phyloP scores from a whole-genome alignment of 2,797 vertebrate species.

The Pithecia hirsuta region DNA sequence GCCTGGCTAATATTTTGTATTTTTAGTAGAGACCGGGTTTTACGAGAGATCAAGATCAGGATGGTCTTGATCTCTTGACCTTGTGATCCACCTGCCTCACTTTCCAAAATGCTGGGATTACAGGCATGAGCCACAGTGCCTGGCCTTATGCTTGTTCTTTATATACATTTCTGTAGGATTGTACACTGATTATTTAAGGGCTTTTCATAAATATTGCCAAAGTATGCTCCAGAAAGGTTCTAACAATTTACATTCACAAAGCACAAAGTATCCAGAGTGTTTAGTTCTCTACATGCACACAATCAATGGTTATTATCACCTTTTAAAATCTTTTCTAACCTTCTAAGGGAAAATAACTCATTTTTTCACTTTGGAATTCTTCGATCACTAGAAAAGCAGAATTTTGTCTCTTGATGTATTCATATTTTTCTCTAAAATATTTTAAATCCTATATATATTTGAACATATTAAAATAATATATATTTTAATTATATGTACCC shows the following conservation, averaged over 20 bases:
- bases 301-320: not conserved
- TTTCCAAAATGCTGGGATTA: no score
- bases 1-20: no score
- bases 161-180: not conserved
- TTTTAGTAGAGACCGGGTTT: no score
- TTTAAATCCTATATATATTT: not conserved
- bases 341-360: not conserved
- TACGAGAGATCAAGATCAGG: no score
- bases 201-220: not conserved
- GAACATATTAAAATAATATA: not conserved
- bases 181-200: not conserved
- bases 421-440: slow-evolving; percentile 22
- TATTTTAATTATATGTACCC: not conserved
- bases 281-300: slow-evolving; percentile 5
- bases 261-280: not conserved
- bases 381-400: not conserved
- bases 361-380: not conserved
- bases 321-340: not conserved
- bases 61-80: no score
- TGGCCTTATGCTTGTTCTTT: not conserved
- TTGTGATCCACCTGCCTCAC: no score
- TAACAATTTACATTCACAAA: not conserved
- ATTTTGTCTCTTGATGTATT: not conserved
- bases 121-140: no score
- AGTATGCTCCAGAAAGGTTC: not conserved